A percentile compares a stretch with the other conserved stretches of the same genome.
Conservation (phyloP, 2,797 vertebrate species). For the Peromyscus eremicus region DNA sequence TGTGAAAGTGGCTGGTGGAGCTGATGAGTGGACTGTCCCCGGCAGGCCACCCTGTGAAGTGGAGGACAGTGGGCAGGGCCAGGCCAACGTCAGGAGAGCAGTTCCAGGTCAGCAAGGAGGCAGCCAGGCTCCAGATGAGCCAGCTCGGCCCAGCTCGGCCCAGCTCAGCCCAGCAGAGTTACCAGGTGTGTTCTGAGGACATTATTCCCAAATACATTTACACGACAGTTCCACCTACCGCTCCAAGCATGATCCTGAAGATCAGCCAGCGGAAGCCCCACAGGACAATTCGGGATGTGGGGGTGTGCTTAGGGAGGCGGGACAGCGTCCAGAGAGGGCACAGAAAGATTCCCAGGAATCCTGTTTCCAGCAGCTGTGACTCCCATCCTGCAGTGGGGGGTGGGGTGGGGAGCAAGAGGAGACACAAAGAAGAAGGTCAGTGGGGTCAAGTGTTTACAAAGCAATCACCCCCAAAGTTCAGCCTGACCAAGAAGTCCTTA, state of each 20-base stretch:
- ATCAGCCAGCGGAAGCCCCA: conserved; percentile 99
- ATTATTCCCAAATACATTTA: neutral
- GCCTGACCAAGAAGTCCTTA: neutral
- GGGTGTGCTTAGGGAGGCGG: conserved; percentile 88
- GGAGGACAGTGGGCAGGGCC: neutral
- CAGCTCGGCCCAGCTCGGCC: neutral
- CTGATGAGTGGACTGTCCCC: no score
- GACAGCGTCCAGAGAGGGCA: conserved; percentile 95
- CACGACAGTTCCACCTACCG: conserved; percentile 90
- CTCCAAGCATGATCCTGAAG: conserved; percentile 98
- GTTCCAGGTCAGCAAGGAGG: neutral
- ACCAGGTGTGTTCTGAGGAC: neutral
- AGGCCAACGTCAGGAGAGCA: neutral
- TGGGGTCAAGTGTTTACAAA: neutral
- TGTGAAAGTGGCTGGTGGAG: fast-evolving
- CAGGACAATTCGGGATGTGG: conserved; percentile 92
- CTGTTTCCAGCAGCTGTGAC: conserved; percentile 96
- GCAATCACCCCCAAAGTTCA: neutral
- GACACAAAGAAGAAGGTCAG: fast-evolving
- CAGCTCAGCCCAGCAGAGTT: neutral
- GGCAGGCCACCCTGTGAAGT: neutral
- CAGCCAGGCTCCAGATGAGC: neutral
- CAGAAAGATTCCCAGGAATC: conserved; percentile 96
- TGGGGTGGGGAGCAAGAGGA: neutral
- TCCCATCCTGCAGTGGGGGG: conserved; percentile 93